A percentile compares a stretch with the other conserved stretches of the same genome.
Evolutionary conservation across 2,888 invertebrate genomes (phyloP).

Genomic region (Cataglyphis rosenhaueri): DNA sequence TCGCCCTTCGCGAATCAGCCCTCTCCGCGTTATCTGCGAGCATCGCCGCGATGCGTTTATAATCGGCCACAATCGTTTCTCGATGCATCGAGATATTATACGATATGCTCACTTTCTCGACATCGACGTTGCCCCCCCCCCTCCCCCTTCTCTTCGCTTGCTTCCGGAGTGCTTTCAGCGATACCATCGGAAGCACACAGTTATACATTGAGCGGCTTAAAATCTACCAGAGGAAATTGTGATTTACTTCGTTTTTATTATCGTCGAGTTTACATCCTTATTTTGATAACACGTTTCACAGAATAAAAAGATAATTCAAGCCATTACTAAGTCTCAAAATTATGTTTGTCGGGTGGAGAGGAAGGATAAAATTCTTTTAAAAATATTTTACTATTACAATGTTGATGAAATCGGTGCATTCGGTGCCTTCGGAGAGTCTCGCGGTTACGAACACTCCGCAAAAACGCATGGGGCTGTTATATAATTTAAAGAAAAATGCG

Average conservation of each 20-base stretch:
- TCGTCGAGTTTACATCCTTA: neutral
- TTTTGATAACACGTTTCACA: neutral
- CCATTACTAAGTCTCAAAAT: neutral
- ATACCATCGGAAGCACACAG: constrained; percentile 47
- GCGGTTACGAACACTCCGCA: constrained; percentile 19
- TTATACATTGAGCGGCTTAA: constrained; percentile 21
- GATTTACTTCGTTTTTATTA: constrained; percentile 7
- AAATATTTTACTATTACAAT: neutral
- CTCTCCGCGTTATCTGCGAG: constrained; percentile 46
- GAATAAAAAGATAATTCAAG: neutral
- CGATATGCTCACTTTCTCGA: constrained; percentile 16
- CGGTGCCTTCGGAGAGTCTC: neutral
- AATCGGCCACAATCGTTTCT: constrained; percentile 69
- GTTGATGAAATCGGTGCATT: constrained; percentile 19
- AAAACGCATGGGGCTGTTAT: constrained; percentile 22
- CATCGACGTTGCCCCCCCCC: neutral
- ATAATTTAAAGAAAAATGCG: constrained; percentile 50
- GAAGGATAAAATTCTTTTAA: constrained; percentile 3
- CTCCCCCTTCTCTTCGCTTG: neutral
- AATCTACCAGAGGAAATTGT: constrained; percentile 23
- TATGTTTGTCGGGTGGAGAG: neutral
- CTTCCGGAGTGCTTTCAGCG: constrained; percentile 58
- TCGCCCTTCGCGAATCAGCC: constrained; percentile 70
- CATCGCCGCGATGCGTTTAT: constrained; percentile 72
- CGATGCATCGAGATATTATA: constrained; percentile 49